Conservation (phyloP, 1,140 invertebrate species). For the Diachasmimorpha longicaudata region DNA sequence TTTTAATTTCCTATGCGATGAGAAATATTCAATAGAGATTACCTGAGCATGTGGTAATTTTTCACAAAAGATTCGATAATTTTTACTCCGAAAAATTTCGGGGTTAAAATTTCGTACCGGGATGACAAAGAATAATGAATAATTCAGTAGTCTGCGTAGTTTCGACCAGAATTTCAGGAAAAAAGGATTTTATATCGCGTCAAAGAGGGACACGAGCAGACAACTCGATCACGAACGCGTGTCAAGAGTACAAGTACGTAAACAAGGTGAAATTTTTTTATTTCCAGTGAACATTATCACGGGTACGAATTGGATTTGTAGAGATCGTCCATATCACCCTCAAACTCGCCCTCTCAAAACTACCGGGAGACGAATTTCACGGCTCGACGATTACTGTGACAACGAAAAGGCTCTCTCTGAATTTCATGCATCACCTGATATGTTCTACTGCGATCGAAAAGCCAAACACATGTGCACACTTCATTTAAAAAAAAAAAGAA, state of each 20-base stretch:
- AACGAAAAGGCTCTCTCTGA: conserved; percentile 15
- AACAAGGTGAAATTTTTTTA: background rate
- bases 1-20: too few species aligned
- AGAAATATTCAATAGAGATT: too few species aligned
- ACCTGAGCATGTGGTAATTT: too few species aligned
- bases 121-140: too few species aligned
- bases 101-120: too few species aligned
- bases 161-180: background rate
- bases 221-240: background rate
- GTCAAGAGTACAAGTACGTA: background rate
- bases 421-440: conserved; percentile 44
- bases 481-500: too few species aligned
- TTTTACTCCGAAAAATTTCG: too few species aligned
- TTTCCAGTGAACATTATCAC: background rate
- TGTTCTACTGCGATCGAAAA: background rate
- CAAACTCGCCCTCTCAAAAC: background rate
- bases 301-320: conserved; percentile 12
- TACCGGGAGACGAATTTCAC: conserved; percentile 42
- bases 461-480: background rate
- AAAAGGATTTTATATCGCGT: background rate
- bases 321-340: background rate
- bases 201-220: background rate
- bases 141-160: too few species aligned
- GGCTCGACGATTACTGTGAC: conserved; percentile 26
- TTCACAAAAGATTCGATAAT: too few species aligned